Evolutionary conservation across 2,113 vertebrate species (phyloP), one percentile per base, ranked within the genome.

Genomic region (Tinamus guttatus): DNA sequence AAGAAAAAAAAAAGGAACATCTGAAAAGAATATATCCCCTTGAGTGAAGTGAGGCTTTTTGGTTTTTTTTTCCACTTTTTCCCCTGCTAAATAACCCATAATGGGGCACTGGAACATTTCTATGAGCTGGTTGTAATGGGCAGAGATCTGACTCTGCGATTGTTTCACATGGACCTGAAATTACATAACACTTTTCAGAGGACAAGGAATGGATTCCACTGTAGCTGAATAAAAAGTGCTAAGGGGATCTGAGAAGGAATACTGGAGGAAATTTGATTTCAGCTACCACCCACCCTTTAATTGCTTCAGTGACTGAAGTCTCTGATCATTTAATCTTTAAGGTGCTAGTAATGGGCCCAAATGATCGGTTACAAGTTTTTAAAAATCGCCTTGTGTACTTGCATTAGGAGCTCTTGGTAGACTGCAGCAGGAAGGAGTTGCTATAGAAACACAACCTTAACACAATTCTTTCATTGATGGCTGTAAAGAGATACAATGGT

Each of bases 401-500:
- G 54, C 68, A 79, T 86, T 95, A 93, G 89, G 63, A 97, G 30
- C 15, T 85, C 81, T 40, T 91, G 43, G 54, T 81, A 70, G 28
- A 40, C 70, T 70, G 74, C 8, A 2, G 59, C 0, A 2, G 75
- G 83, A 95, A 95, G 36, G 90, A 89, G 94, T 96, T 97, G 92
- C 89, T 97, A 96, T 95, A 95, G 92, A 79, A 96, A 97, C 65
- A 47, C 45, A n/a, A 43, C 52, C 59, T 93, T 93, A 91, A 93
- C 64, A 13, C 16, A 51, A 45, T 94, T 28, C 60, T 52, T 64
- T 94, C 94, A 75, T 67, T 88, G 20, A 63, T 89, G 81, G 62
- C 68, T 95, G 43, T 93, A 67, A 95, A 90, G 54, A 93, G 67
- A 94, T 41, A 84, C 34, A 94, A 5, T 58, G 12, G 74, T 49